Evolutionary conservation across 2,113 vertebrate genomes (phyloP).

Genomic region (Heptranchias perlo): DNA sequence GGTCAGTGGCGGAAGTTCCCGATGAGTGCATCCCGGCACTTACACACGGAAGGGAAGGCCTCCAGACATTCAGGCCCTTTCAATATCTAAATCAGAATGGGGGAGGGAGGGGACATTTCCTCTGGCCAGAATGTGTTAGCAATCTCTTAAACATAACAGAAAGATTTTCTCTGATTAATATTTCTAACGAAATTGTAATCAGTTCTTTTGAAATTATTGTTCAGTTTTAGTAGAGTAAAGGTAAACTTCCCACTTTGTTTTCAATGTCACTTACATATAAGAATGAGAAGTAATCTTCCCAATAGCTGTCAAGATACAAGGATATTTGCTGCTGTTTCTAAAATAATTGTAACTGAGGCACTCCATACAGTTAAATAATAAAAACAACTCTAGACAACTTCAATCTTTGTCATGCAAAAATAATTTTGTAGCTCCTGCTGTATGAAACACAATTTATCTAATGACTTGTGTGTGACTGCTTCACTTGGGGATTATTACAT

Average conservation of each 20-base stretch:
- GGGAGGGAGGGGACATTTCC: neutral
- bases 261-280: neutral
- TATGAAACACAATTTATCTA: too few relatives aligned
- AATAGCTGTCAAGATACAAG: neutral
- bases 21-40: too few relatives aligned
- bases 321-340: neutral
- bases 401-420: neutral
- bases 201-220: neutral
- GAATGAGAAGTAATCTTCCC: neutral
- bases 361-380: neutral
- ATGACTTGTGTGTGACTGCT: neutral
- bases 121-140: neutral
- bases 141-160: neutral
- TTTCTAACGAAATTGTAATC: neutral
- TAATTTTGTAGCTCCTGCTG: neutral
- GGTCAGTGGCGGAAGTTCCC: too few relatives aligned
- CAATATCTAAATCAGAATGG: neutral
- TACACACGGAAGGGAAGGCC: too few relatives aligned
- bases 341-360: neutral
- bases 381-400: neutral
- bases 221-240: neutral
- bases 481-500: neutral
- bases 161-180: neutral
- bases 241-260: neutral
- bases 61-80: neutral